Conservation (phyloP, 2,113 vertebrate species). For the Pteruthius melanotis region DNA sequence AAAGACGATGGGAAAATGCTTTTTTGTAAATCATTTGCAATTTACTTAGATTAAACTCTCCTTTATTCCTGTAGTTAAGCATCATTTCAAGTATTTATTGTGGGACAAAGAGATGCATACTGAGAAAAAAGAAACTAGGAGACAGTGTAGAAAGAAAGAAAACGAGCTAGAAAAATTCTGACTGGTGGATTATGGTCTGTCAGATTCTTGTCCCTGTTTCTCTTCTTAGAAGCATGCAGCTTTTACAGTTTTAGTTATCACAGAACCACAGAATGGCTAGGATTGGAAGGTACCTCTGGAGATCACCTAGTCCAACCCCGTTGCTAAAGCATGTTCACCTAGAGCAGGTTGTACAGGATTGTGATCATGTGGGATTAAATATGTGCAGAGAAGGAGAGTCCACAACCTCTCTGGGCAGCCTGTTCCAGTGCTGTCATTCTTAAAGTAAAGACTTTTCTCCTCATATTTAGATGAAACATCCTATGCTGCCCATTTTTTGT, state of each 20-base stretch:
- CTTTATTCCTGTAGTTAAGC: constrained; percentile 4
- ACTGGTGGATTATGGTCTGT: neutral
- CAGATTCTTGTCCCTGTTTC: neutral
- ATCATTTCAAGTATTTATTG: neutral
- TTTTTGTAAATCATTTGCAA: constrained; percentile 20
- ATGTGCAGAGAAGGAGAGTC: neutral
- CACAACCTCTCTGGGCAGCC: neutral
- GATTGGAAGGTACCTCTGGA: neutral
- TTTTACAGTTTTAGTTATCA: neutral
- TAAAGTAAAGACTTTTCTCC: neutral
- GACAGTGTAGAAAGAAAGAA: neutral
- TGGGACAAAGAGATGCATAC: neutral
- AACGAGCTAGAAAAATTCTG: neutral
- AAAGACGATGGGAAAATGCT: neutral
- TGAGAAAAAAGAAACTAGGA: neutral
- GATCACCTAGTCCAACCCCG: neutral
- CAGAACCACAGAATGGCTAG: neutral
- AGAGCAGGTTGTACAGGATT: neutral
- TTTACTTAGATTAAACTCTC: neutral
- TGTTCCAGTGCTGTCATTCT: neutral
- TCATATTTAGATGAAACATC: neutral
- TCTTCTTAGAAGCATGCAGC: neutral
- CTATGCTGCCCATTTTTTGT: neutral
- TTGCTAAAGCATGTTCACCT: neutral
- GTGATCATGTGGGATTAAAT: neutral